A percentile compares a stretch with the other conserved stretches of the same genome.
Evolutionary conservation across 1,140 invertebrate species (phyloP).

Genomic region (Goniozus legneri): DNA sequence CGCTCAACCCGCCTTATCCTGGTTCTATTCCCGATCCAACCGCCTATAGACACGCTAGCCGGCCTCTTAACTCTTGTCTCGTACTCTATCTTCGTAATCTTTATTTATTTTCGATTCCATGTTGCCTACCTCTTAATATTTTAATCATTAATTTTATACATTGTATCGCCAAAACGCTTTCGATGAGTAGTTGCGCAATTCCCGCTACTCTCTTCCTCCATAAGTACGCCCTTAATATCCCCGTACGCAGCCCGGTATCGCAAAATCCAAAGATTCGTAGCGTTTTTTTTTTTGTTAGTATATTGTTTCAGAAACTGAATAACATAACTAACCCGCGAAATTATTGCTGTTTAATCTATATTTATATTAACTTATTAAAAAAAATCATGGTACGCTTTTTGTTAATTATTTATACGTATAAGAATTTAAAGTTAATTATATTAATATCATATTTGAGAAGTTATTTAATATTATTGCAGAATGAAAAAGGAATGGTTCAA

Average conservation of each 20-base stretch:
- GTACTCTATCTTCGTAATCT: slow-evolving; percentile 22
- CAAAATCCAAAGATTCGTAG: slow-evolving; percentile 30
- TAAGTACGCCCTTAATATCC: neutral
- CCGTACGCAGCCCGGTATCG: slow-evolving; percentile 10
- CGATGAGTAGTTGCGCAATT: too few relatives aligned
- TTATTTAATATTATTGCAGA: neutral
- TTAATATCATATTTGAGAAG: slow-evolving; percentile 1
- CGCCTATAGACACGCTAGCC: slow-evolving; percentile 57
- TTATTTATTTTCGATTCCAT: slow-evolving; percentile 15
- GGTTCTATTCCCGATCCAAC: slow-evolving; percentile 51
- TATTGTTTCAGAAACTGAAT: slow-evolving; percentile 11
- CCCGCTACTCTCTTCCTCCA: slow-evolving; percentile 6
- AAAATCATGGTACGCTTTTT: slow-evolving; percentile 15
- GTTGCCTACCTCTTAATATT: slow-evolving; percentile 17
- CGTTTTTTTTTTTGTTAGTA: slow-evolving; percentile 16
- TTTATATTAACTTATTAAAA: slow-evolving; percentile 33
- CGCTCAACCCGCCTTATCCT: slow-evolving; percentile 49
- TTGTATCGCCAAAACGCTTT: too few relatives aligned
- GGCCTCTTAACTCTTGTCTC: slow-evolving; percentile 39
- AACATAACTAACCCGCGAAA: slow-evolving; percentile 23
- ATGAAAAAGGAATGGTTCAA: neutral
- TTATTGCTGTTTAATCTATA: slow-evolving; percentile 15
- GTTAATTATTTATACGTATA: slow-evolving; percentile 48
- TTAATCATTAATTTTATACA: too few relatives aligned
- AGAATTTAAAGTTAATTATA: slow-evolving; percentile 14